These are phyloP conservation scores for Tapirus indicus DNA, from an alignment of 2,797 vertebrate genomes.

Conservation along the genomic window DNA sequence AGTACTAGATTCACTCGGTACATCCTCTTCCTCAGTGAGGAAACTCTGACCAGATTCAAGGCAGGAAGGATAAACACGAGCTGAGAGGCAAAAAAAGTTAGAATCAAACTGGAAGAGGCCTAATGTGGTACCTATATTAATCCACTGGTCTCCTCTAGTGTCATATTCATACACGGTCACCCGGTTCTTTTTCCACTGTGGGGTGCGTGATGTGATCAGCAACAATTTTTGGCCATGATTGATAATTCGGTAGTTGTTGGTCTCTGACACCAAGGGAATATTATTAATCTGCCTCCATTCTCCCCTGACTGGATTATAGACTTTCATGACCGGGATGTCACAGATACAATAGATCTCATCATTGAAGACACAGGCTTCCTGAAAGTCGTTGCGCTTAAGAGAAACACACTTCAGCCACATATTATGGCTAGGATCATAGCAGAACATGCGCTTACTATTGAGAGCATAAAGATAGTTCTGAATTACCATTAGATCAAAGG, in stretches of 20 bases:
- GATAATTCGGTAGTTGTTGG: slow-evolving; percentile 92
- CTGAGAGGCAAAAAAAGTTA: slow-evolving; percentile 91
- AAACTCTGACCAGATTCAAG: slow-evolving; percentile 91
- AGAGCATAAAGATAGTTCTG: slow-evolving; percentile 92
- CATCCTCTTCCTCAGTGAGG: slow-evolving; percentile 91
- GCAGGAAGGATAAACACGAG: slow-evolving; percentile 91
- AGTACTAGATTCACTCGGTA: slow-evolving; percentile 92
- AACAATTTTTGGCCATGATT: slow-evolving; percentile 90
- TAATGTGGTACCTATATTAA: slow-evolving; percentile 91
- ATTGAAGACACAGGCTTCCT: slow-evolving; percentile 93
- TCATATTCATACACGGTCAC: slow-evolving; percentile 93
- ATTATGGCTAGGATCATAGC: slow-evolving; percentile 91
- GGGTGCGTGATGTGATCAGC: slow-evolving; percentile 90
- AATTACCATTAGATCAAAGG: slow-evolving; percentile 91
- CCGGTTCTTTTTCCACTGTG: slow-evolving; percentile 92
- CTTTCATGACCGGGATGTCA: slow-evolving; percentile 92
- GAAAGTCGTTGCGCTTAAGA: slow-evolving; percentile 91
- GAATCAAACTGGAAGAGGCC: slow-evolving; percentile 89
- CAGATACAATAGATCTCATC: slow-evolving; percentile 93
- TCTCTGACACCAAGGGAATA: slow-evolving; percentile 91
- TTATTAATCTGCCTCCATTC: slow-evolving; percentile 92
- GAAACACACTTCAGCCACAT: slow-evolving; percentile 93
- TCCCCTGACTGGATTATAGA: slow-evolving; percentile 90
- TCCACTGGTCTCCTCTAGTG: slow-evolving; percentile 89
- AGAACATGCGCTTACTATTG: slow-evolving; percentile 92